These are phyloP conservation scores for Cepaea nemoralis DNA, from an alignment of 1,140 invertebrate genomes.

Conservation along the genomic window DNA sequence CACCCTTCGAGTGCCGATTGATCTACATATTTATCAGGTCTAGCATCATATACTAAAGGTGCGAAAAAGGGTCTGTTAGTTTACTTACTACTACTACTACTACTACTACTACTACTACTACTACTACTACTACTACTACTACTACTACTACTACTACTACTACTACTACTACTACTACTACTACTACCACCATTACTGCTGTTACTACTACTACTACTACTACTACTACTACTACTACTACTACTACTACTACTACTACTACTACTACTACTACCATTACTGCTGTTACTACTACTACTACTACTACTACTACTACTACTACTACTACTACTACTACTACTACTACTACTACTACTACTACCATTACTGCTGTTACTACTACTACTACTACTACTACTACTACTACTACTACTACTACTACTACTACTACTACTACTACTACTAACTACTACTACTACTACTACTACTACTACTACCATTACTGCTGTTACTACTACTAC, in stretches of 20 bases:
- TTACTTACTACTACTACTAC: not conserved
- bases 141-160: not conserved
- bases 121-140: constrained; percentile 22
- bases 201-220: constrained; percentile 31
- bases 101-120: constrained; percentile 22
- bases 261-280: constrained; percentile 30
- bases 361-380: no score
- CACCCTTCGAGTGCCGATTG: no score
- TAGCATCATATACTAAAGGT: no score
- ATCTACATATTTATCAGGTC: no score
- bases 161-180: constrained; percentile 30
- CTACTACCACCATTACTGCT: constrained; percentile 21
- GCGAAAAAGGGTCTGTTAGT: no score
- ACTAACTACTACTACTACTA: constrained; percentile 28
- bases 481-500: constrained; percentile 25
- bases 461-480: constrained; percentile 27
- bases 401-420: no score
- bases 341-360: no score
- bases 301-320: no score
- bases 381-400: no score
- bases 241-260: constrained; percentile 34
- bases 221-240: not conserved
- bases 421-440: constrained; percentile 25
- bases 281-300: constrained; percentile 19
- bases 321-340: no score